phyloP scores from a whole-genome alignment of 2,888 invertebrate genomes.

The Sarcophaga carnaria region DNA sequence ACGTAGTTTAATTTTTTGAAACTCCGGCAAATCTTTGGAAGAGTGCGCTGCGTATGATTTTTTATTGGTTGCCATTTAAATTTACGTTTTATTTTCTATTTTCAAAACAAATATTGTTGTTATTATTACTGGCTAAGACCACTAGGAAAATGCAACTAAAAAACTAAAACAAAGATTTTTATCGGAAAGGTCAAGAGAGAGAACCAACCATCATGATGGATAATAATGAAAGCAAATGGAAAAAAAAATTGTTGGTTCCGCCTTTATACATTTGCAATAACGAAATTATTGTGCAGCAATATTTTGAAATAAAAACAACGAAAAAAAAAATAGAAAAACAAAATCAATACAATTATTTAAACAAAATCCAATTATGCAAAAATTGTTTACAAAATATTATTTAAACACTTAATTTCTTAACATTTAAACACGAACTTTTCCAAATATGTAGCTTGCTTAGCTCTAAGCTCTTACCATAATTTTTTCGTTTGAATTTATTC shows the following conservation, averaged over 20 bases:
- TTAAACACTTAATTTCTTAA: constrained; percentile 26
- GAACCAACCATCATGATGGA: constrained; percentile 42
- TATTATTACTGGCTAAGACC: constrained; percentile 23
- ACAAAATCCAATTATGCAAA: constrained; percentile 67
- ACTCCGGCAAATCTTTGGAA: constrained; percentile 74
- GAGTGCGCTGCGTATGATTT: constrained; percentile 27
- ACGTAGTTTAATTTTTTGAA: constrained; percentile 77
- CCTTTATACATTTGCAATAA: constrained; percentile 25
- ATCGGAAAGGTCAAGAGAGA: constrained; percentile 70
- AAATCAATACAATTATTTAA: constrained; percentile 60
- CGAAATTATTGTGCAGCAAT: constrained; percentile 43
- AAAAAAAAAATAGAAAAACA: not conserved
- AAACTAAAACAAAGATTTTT: constrained; percentile 51
- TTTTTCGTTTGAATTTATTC: constrained; percentile 4
- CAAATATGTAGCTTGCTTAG: constrained; percentile 3
- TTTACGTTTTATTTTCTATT: not conserved
- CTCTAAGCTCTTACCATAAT: constrained; percentile 36
- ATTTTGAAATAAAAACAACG: constrained; percentile 2
- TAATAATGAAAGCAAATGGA: constrained; percentile 13
- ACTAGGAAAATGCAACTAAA: constrained; percentile 53
- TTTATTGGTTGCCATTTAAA: constrained; percentile 47
- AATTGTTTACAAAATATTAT: constrained; percentile 52
- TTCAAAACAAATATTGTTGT: not conserved
- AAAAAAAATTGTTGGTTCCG: constrained; percentile 39
- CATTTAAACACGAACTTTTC: constrained; percentile 45